A percentile compares a stretch with the other conserved stretches of the same genome.
Evolutionary conservation across 2,113 vertebrate species (phyloP).

Genomic region (Origma solitaria): DNA sequence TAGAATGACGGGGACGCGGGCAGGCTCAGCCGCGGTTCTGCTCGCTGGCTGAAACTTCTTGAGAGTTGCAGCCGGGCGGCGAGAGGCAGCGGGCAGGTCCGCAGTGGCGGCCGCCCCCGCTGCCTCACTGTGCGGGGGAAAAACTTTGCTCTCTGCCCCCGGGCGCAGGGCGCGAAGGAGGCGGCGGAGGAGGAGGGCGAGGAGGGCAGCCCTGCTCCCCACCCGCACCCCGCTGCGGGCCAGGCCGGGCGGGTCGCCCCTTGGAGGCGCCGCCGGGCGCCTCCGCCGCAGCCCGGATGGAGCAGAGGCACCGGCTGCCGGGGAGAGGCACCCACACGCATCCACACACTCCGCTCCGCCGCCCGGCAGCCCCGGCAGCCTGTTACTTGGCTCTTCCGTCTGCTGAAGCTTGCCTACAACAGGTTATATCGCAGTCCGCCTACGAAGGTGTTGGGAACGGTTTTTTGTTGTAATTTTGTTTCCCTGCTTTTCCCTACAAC

Average conservation of each 20-base stretch:
- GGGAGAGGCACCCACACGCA: background rate
- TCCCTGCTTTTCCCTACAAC: slow-evolving; percentile 9
- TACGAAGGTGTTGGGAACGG: background rate
- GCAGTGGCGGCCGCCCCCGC: background rate
- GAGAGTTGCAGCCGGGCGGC: slow-evolving; percentile 38
- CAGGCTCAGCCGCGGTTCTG: too few species aligned
- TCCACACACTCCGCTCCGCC: background rate
- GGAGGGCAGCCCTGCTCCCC: background rate
- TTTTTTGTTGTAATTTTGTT: background rate
- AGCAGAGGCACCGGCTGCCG: background rate
- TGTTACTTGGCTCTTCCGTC: background rate
- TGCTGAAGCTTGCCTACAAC: slow-evolving; percentile 13
- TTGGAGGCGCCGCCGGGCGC: background rate
- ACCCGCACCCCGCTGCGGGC: background rate
- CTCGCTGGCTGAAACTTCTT: slow-evolving; percentile 59
- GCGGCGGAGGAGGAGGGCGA: background rate
- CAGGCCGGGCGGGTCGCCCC: background rate
- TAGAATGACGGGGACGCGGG: background rate
- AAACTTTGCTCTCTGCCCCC: background rate
- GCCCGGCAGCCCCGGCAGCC: background rate
- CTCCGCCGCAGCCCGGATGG: background rate
- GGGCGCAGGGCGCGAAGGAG: background rate
- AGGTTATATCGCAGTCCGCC: slow-evolving; percentile 13
- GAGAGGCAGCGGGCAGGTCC: background rate
- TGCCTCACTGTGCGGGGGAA: background rate